Conservation (phyloP, 1,140 invertebrate species). For the Listronotus oregonensis region DNA sequence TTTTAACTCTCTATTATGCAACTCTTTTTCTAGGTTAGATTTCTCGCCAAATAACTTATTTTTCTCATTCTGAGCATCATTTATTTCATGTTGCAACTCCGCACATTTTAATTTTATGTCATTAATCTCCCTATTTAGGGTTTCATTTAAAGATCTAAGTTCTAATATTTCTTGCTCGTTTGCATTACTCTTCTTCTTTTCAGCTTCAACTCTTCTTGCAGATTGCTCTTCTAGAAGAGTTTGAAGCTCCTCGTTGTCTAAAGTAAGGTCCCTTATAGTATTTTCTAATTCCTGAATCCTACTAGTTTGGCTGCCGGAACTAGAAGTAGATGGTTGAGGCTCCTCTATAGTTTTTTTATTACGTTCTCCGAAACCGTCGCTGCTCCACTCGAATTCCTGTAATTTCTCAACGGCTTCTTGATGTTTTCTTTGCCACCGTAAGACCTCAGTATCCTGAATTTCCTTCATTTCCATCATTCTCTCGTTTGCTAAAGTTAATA, state of each 20-base stretch:
- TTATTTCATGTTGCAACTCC: background rate
- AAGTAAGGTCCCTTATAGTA: slow-evolving; percentile 65
- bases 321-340: slow-evolving; percentile 7
- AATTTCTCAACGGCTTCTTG: slow-evolving; percentile 65
- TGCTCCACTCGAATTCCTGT: slow-evolving; percentile 64
- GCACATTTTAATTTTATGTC: slow-evolving; percentile 18
- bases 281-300: slow-evolving; percentile 60
- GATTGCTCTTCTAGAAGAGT: slow-evolving; percentile 65
- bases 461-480: slow-evolving; percentile 78
- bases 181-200: slow-evolving; percentile 39
- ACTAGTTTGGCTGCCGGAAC: background rate
- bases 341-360: slow-evolving; percentile 14
- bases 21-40: background rate
- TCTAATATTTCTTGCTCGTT: slow-evolving; percentile 16
- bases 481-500: slow-evolving; percentile 77
- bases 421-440: slow-evolving; percentile 68
- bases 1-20: background rate
- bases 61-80: slow-evolving; percentile 1
- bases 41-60: background rate
- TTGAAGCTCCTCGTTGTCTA: slow-evolving; percentile 76
- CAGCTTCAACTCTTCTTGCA: slow-evolving; percentile 45
- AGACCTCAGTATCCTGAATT: slow-evolving; percentile 72
- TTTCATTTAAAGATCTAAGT: slow-evolving; percentile 19
- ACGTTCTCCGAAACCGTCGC: slow-evolving; percentile 45
- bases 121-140: slow-evolving; percentile 14